Percentiles rank a stretch among this genome's conserved stretches.
Evolutionary conservation across 2,113 vertebrate species (phyloP).

Genomic region (Heterotis niloticus): DNA sequence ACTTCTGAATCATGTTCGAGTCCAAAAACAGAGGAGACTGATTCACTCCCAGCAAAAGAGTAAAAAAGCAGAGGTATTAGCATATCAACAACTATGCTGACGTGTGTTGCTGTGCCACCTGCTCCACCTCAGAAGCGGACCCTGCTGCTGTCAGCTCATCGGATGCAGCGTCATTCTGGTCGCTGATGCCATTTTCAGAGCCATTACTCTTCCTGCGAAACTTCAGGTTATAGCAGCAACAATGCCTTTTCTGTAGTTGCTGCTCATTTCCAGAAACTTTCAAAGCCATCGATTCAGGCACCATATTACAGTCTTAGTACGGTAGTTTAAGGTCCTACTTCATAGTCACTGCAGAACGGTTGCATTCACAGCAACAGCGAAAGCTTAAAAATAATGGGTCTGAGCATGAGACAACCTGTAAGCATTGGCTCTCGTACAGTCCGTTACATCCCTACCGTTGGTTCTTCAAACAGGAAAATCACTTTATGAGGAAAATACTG

Average conservation of each 20-base stretch:
- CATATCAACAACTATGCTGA: too few relatives aligned
- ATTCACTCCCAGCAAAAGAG: background rate
- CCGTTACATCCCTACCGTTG: slow-evolving; percentile 20
- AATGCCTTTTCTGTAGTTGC: too few relatives aligned
- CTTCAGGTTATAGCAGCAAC: too few relatives aligned
- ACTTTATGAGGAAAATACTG: background rate
- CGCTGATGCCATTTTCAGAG: background rate
- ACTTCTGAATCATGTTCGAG: too few relatives aligned
- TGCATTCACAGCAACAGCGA: slow-evolving; percentile 5
- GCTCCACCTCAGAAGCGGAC: background rate
- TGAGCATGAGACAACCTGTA: slow-evolving; percentile 7
- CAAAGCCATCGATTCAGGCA: background rate
- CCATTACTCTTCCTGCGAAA: slow-evolving; percentile 21
- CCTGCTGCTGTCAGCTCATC: slow-evolving; percentile 5
- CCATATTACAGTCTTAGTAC: background rate
- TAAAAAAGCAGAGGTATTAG: too few relatives aligned
- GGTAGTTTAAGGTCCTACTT: background rate
- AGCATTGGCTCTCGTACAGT: slow-evolving; percentile 3
- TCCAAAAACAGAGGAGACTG: too few relatives aligned
- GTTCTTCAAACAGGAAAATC: slow-evolving; percentile 18
- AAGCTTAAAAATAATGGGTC: background rate
- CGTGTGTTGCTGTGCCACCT: too few relatives aligned
- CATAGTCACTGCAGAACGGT: background rate
- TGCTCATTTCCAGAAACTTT: background rate
- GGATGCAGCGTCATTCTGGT: slow-evolving; percentile 2